Evolutionary conservation across 1,140 invertebrate genomes (phyloP).

Genomic region (Gryllus bimaculatus): DNA sequence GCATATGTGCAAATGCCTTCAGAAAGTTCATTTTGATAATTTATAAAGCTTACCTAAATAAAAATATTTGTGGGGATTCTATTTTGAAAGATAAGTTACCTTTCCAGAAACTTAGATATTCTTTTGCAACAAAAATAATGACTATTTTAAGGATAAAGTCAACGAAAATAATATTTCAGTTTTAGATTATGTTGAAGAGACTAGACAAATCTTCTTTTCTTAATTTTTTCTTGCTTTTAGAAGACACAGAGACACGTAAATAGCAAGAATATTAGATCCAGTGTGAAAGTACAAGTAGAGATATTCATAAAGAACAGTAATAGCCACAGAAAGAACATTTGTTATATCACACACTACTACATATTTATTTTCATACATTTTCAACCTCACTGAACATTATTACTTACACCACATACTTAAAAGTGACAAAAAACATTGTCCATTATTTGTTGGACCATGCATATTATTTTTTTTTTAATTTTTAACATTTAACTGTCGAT

Average conservation of each 20-base stretch:
- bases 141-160: too few relatives aligned
- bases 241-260: not conserved
- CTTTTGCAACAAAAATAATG: too few relatives aligned
- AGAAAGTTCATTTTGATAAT: too few relatives aligned
- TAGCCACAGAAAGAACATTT: not conserved
- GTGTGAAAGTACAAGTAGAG: not conserved
- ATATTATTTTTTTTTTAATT: not conserved
- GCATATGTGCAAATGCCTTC: too few relatives aligned
- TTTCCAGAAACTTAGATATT: too few relatives aligned
- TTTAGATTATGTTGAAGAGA: too few relatives aligned
- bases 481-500: not conserved
- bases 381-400: not conserved
- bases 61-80: too few relatives aligned
- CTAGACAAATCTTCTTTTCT: not conserved
- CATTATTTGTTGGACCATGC: not conserved
- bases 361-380: not conserved
- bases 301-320: not conserved
- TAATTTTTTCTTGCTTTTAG: not conserved
- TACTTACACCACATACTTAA: not conserved
- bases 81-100: too few relatives aligned
- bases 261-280: not conserved
- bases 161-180: too few relatives aligned
- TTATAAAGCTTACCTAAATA: too few relatives aligned
- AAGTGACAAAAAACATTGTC: not conserved
- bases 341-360: not conserved